phyloP scores from a whole-genome alignment of 92 coral and sea anemone species.

The Umimayanthus chanpuru region DNA sequence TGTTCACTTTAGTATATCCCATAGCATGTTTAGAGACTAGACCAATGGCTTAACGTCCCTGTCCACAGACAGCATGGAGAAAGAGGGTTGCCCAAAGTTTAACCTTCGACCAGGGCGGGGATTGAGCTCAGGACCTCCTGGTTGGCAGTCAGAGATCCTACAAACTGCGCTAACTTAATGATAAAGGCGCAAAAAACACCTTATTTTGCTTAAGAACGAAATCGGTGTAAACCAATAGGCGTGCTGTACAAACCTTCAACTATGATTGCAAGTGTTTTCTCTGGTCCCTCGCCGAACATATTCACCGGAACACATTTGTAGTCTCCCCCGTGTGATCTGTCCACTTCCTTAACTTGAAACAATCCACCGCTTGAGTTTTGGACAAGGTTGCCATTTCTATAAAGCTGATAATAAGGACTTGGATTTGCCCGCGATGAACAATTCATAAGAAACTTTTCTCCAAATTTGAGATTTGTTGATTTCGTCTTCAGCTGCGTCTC shows the following conservation, averaged over 20 bases:
- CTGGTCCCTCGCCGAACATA: conserved; percentile 51
- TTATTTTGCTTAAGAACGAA: background rate
- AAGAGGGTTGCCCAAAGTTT: too few species aligned
- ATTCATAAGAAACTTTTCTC: conserved; percentile 26
- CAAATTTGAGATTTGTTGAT: background rate
- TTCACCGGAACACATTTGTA: conserved; percentile 63
- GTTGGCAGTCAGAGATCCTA: too few species aligned
- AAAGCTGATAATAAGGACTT: conserved; percentile 48
- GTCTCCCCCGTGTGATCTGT: conserved; percentile 47
- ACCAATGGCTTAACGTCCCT: too few species aligned
- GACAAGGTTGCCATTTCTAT: conserved; percentile 45
- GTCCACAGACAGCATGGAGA: too few species aligned
- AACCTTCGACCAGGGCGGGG: too few species aligned
- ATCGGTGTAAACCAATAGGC: too few species aligned
- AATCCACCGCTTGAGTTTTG: conserved; percentile 51
- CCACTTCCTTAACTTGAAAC: conserved; percentile 23
- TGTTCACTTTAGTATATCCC: too few species aligned
- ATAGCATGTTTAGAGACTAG: too few species aligned
- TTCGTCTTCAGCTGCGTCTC: conserved; percentile 7
- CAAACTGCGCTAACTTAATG: too few species aligned
- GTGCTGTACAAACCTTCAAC: conserved; percentile 44
- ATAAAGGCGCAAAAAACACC: background rate
- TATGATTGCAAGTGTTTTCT: conserved; percentile 40
- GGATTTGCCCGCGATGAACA: conserved; percentile 66
- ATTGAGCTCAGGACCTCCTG: too few species aligned